Base-by-base conservation (phyloP, 2,888 invertebrate genomes). In the Cylloceria caligata region DNA sequence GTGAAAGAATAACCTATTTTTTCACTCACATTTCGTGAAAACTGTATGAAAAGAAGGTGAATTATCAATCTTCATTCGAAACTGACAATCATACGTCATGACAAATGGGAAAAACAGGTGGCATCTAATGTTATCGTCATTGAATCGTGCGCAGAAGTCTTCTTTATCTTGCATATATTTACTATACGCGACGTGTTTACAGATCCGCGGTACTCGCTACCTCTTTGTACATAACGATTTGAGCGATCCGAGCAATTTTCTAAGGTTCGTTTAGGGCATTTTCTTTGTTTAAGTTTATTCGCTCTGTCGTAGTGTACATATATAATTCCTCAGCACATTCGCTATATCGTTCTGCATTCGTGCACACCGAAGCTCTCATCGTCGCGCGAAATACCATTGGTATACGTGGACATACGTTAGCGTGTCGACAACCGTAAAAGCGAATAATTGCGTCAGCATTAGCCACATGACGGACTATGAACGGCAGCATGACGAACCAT, bases 401-500 rank as follows among this genome's bases (percentile, higher is more conserved):
- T 42, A 13, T 47, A 19, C 47, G 47, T 47, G 5, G 9, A 47
- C 47, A 2, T 9, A 21, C 49, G 19, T 19, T 21, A 21, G 21
- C 49, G 21, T 21, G 49, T 21, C 49, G 49, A 49, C 49, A 21
- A 49, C 21, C 49, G 5, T 49, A 49, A 49, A 49, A 49, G 21
- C 21, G 49, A 49, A 49, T 49, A 49, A 49, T 21, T 19, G 9
- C 49, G 49, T 1, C 16, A 3, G 2, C 5, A 13, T n/a, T 45
- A 16, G 45, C 45, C 2, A 45, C n/a, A 13, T n/a, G n/a, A n/a
- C n/a, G n/a, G n/a, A n/a, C n/a, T n/a, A n/a, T 13, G n/a, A 21
- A 52, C 69, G 65, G 57, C 34, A 45, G 52, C 75, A 16, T 69
- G 80, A 80, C 75, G 64, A 80, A 75, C 62, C 42, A 52, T 19